A percentile compares a stretch with the other conserved stretches of the same genome.
These are phyloP conservation scores for Hemaris fuciformis DNA, from an alignment of 2,888 invertebrate genomes.

Conservation along the genomic window DNA sequence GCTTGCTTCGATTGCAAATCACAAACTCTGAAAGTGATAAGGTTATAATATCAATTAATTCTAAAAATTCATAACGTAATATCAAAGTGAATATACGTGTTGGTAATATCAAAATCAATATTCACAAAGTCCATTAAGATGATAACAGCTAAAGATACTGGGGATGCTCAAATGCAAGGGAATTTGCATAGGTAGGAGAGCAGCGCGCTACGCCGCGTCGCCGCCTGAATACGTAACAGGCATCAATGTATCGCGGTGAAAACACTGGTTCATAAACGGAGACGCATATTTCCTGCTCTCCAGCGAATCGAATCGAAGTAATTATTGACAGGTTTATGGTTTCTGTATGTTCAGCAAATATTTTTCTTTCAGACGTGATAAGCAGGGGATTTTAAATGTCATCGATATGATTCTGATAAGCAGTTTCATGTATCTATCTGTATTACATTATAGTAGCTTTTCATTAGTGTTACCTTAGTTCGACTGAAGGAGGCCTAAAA, in stretches of 20 bases:
- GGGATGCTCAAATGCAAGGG: conserved; percentile 57
- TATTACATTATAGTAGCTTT: too few species aligned
- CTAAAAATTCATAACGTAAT: background rate
- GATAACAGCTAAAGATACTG: conserved; percentile 48
- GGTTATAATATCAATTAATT: background rate
- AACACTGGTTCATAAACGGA: conserved; percentile 52
- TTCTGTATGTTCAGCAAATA: too few species aligned
- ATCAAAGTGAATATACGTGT: background rate
- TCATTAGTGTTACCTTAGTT: too few species aligned
- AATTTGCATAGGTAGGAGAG: conserved; percentile 66
- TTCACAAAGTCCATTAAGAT: conserved; percentile 27
- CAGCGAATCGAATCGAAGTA: background rate
- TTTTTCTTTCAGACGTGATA: too few species aligned
- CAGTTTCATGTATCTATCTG: too few species aligned
- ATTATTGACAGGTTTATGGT: background rate
- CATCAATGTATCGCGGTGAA: conserved; percentile 36
- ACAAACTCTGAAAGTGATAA: too few species aligned
- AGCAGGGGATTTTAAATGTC: too few species aligned
- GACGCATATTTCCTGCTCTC: conserved; percentile 36
- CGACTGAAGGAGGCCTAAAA: too few species aligned
- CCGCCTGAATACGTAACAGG: conserved; percentile 62
- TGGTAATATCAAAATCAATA: conserved; percentile 6
- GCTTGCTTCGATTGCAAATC: too few species aligned
- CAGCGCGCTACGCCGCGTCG: conserved; percentile 43
- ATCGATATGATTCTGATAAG: too few species aligned